Evolutionary conservation across 2,797 vertebrate species (phyloP), one percentile per base, ranked within the genome.

Genomic region (Diplodus sargus): DNA sequence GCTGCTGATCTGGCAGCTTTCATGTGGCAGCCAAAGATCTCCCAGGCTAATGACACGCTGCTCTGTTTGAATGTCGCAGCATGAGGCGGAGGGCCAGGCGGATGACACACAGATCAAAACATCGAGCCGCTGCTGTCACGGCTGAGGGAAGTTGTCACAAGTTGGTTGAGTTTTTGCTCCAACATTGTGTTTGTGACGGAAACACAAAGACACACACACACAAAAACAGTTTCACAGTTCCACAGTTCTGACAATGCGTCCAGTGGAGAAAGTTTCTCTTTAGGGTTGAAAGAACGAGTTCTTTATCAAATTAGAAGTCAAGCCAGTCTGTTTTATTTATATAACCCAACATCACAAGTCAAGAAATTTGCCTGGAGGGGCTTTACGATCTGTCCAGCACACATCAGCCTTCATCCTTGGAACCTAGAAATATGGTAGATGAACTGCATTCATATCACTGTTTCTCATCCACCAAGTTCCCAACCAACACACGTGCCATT

Each of bases 21-120:
- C 53, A 80, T 91, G 85, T 86, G 70, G 68, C 78, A 81, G 80
- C 74, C 59, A 70, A 78, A 80, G 78, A 82, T 84, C 76, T 79
- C 18, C 47, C 62, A 39, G 69, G 39, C 87, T 91, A 90, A 91
- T 89, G 90, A 84, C 74, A 23, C 34, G 2, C 65, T 30, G 82
- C 80, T 71, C 61, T 6, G 81, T 83, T 72, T 83, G 86, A 90
- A 89, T 66, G 83, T 81, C 84, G 0, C 90, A 88, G 90, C 85
- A n/a, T 79, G 91, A 77, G 80, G 64, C 71, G 1, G 76, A 49
- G 73, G 56, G 34, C 62, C 12, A 11, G n/a, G 17, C 30, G 15
- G n/a, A 74, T 25, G 39, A 68, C 65, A 83, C 71, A 39, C 78
- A 79, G 67, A 91, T 85, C 70, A 85, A 83, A 85, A 85, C 81